These are phyloP conservation scores for Pituophis catenifer DNA, from an alignment of 2,113 vertebrate species.

Conservation along the genomic window DNA sequence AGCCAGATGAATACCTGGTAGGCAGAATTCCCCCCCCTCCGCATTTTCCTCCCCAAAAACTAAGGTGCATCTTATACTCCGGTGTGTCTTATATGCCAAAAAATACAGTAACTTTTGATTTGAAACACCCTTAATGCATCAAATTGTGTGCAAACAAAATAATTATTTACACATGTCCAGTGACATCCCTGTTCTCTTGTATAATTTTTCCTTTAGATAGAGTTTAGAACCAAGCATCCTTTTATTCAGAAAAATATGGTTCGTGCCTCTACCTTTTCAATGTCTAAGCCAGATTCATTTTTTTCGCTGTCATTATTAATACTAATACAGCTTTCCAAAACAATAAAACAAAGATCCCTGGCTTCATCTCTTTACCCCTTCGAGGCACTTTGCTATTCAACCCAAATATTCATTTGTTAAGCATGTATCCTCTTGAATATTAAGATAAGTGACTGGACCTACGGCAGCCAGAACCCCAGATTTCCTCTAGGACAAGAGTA, in stretches of 20 bases:
- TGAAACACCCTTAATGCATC: background rate
- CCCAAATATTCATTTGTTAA: background rate
- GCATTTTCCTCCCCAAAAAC: background rate
- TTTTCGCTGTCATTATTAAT: background rate
- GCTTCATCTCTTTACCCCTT: background rate
- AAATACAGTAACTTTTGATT: background rate
- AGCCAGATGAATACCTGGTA: too few relatives aligned
- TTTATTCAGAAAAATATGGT: background rate
- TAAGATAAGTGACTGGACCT: background rate
- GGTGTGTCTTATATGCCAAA: too few relatives aligned
- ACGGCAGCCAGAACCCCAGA: background rate
- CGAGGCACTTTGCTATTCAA: background rate
- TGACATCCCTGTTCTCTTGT: background rate
- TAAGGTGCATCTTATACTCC: too few relatives aligned
- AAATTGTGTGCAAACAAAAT: background rate
- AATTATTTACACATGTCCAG: background rate
- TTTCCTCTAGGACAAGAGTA: background rate
- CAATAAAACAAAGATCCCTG: background rate
- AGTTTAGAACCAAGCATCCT: background rate
- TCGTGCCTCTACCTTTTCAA: too few relatives aligned
- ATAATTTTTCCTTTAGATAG: too few relatives aligned
- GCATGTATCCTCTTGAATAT: background rate
- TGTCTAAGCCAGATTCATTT: background rate
- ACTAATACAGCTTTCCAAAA: background rate
- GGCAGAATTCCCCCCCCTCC: too few relatives aligned